Conservation (phyloP, 2,888 invertebrate genomes). For the Labia minor region DNA sequence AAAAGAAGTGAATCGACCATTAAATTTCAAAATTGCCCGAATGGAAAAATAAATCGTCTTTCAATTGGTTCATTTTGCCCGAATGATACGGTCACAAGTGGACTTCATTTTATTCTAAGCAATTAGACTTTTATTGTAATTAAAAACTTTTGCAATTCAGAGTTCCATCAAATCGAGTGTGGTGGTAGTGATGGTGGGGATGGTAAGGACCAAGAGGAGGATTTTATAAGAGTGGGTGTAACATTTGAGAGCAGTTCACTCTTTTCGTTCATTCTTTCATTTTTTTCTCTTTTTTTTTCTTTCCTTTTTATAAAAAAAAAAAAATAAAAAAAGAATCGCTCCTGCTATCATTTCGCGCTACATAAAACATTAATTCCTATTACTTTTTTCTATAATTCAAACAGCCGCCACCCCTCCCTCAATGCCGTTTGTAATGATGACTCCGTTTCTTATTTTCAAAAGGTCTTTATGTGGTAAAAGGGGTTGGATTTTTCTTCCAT, state of each 20-base stretch:
- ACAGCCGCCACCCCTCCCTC: neutral
- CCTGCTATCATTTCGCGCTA: conserved; percentile 8
- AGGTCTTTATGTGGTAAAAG: neutral
- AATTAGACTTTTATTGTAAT: conserved; percentile 8
- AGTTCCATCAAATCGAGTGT: neutral
- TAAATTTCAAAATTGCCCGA: no score
- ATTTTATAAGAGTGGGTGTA: no score
- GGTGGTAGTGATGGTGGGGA: no score
- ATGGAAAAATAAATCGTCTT: no score
- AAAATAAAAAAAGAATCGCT: no score
- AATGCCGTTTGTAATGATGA: neutral
- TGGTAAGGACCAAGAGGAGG: no score
- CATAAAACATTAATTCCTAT: conserved; percentile 13
- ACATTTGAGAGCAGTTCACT: no score
- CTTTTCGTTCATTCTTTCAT: neutral
- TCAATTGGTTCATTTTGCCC: no score
- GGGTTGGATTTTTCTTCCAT: neutral
- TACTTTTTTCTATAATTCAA: conserved; percentile 9
- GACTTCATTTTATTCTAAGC: conserved; percentile 13
- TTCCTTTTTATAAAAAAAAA: neutral
- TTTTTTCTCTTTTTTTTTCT: neutral
- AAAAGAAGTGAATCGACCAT: no score
- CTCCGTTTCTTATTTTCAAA: conserved; percentile 7
- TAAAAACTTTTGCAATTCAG: conserved; percentile 3
- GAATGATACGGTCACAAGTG: neutral